phyloP scores from a whole-genome alignment of 2,797 vertebrate species.

The Lophotriccus pileatus region DNA sequence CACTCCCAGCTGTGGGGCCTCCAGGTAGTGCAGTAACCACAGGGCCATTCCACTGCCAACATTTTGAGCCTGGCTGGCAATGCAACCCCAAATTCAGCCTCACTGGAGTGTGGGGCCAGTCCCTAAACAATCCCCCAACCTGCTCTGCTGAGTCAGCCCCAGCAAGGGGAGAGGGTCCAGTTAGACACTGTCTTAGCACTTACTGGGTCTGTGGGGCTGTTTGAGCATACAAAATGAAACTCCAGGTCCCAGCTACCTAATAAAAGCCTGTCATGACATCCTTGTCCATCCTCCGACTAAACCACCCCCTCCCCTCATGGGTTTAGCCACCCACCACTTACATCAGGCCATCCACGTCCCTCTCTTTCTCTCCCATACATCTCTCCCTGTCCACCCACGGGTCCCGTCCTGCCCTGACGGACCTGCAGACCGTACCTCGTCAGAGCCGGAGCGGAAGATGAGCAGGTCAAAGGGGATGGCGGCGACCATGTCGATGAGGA shows the following conservation, averaged over 20 bases:
- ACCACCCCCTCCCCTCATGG: not conserved
- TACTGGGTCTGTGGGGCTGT: not conserved
- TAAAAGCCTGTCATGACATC: not conserved
- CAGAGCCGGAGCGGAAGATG: slow-evolving; percentile 92
- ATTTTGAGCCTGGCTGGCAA: not conserved
- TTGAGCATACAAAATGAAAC: not conserved
- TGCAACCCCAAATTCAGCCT: not conserved
- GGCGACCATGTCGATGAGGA: slow-evolving; percentile 98
- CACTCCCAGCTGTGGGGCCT: not conserved
- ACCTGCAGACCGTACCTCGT: slow-evolving; percentile 81
- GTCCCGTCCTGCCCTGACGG: not conserved
- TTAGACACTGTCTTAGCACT: not conserved
- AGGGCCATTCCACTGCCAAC: not conserved
- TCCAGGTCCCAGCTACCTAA: not conserved
- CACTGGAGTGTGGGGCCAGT: fast-evolving
- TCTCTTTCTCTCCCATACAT: not conserved
- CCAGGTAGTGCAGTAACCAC: not conserved
- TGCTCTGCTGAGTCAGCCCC: not conserved
- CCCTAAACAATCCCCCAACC: not conserved
- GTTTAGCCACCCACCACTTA: not conserved
- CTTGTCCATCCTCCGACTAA: not conserved
- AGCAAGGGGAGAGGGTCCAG: not conserved
- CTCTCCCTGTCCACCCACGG: not conserved
- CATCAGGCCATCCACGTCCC: not conserved
- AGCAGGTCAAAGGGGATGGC: slow-evolving; percentile 98